Evolutionary conservation across 2,113 vertebrate species (phyloP), one percentile per base, ranked within the genome.

Genomic region (Thunnus thynnus): DNA sequence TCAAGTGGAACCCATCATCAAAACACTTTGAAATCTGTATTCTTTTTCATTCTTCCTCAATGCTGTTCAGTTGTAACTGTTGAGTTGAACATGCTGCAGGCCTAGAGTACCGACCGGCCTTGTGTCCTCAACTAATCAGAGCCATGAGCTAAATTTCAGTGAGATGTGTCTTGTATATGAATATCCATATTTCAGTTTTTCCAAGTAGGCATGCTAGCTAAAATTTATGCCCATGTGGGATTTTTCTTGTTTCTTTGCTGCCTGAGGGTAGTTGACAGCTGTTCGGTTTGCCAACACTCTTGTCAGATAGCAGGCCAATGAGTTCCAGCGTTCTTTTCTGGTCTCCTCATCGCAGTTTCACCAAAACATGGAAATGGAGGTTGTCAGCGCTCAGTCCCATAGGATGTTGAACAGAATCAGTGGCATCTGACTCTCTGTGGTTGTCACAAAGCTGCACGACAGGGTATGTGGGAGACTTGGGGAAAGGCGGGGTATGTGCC

Each of bases 191-290:
- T 77, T 85, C 44, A 58, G 13, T 65, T 72, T 77, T 71, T 71
- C 47, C 44, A 62, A 86, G 82, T 44, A 70, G 50, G 36, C 56
- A 60, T 51, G n/a, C 78, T 57, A 65, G 80, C 77, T 78, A 76
- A 85, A 72, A 86, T 76, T 10, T 69, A 71, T 68, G 62, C 65
- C 57, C 79, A 50, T 71, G 74, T 81, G 84, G 72, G 68, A 83
- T 81, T 88, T 52, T 57, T 57, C 46, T 76, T 65, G 73, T 86
- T 80, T 85, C 72, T 80, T 36, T 54, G 72, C 81, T 79, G 86
- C 83, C 84, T 79, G 69, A 44, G 71, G 88, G 41, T 79, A 46
- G 73, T 78, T 87, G 89, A 82, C 88, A 91, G 88, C 78, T 90
- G 82, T 83, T 89, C 32, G 13, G 57, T 83, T 86, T 88, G 72